Conservation (phyloP, 1,140 invertebrate genomes). For the Leptopilina boulardi region DNA sequence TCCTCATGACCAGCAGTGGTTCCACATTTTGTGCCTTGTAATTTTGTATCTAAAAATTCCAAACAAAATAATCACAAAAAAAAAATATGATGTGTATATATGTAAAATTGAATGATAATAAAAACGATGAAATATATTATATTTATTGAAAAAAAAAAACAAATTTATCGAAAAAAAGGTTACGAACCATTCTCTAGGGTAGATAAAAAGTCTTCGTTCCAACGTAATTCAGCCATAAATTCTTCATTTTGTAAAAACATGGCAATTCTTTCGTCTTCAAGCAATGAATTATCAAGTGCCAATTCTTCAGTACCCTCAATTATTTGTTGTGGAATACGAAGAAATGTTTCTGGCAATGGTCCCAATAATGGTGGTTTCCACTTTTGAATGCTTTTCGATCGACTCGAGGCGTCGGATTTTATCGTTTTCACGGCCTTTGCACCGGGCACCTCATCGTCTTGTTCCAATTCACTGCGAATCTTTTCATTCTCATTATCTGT, state of each 20-base stretch:
- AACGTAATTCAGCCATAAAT: constrained; percentile 91
- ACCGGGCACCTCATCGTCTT: constrained; percentile 74
- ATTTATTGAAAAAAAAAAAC: neutral
- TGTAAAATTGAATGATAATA: no score
- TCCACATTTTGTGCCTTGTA: constrained; percentile 65
- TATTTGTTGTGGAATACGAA: constrained; percentile 78
- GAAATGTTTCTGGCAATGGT: constrained; percentile 87
- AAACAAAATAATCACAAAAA: neutral
- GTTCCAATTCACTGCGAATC: constrained; percentile 83
- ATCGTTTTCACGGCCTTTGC: constrained; percentile 46
- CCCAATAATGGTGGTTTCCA: constrained; percentile 91
- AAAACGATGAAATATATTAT: neutral
- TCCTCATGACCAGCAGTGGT: constrained; percentile 77
- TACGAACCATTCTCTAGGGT: constrained; percentile 86
- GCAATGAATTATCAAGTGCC: constrained; percentile 76
- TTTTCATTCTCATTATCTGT: constrained; percentile 91
- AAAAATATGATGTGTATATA: constrained; percentile 11
- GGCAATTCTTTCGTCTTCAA: constrained; percentile 89
- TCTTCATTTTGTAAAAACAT: constrained; percentile 94
- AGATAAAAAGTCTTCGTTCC: constrained; percentile 93
- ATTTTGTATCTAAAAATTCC: constrained; percentile 67
- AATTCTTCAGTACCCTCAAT: constrained; percentile 55
- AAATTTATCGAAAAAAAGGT: constrained; percentile 30
- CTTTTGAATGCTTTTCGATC: constrained; percentile 73
- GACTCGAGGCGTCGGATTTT: constrained; percentile 60